These are phyloP conservation scores for Blomia tropicalis DNA, from an alignment of 2,888 invertebrate species.

Conservation along the genomic window DNA sequence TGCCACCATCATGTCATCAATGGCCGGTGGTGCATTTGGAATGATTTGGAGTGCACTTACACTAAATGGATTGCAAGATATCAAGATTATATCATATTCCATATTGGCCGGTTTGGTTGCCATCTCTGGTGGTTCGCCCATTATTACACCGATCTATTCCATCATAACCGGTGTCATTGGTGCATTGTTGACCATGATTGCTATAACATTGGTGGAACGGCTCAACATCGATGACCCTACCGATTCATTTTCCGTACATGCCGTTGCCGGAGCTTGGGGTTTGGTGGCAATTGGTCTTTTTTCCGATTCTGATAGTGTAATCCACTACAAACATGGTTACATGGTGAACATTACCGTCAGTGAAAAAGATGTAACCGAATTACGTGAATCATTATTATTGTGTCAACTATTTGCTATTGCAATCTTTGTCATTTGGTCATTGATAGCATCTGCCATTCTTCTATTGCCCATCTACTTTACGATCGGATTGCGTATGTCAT, in stretches of 20 bases:
- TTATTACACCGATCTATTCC: constrained; percentile 34
- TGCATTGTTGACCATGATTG: constrained; percentile 29
- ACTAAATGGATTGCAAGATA: constrained; percentile 32
- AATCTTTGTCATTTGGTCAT: constrained; percentile 58
- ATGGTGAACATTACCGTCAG: background rate
- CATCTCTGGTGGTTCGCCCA: constrained; percentile 34
- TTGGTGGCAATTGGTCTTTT: constrained; percentile 73
- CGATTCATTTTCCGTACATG: constrained; percentile 32
- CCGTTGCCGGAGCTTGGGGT: constrained; percentile 44
- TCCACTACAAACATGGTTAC: constrained; percentile 49
- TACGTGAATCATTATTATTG: constrained; percentile 46
- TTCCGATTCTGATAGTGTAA: constrained; percentile 60
- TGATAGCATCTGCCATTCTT: background rate
- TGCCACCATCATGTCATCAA: constrained; percentile 75
- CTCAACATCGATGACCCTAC: constrained; percentile 34
- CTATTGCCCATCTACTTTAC: constrained; percentile 31
- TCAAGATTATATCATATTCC: constrained; percentile 33
- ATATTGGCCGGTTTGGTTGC: constrained; percentile 35
- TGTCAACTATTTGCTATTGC: constrained; percentile 57
- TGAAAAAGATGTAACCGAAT: background rate
- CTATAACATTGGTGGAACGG: constrained; percentile 30
- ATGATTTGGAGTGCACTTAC: constrained; percentile 32
- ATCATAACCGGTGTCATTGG: constrained; percentile 33
- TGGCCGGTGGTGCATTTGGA: constrained; percentile 68
- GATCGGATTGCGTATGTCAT: constrained; percentile 50